Conservation (phyloP, 2,113 vertebrate species). For the Morone chrysops region DNA sequence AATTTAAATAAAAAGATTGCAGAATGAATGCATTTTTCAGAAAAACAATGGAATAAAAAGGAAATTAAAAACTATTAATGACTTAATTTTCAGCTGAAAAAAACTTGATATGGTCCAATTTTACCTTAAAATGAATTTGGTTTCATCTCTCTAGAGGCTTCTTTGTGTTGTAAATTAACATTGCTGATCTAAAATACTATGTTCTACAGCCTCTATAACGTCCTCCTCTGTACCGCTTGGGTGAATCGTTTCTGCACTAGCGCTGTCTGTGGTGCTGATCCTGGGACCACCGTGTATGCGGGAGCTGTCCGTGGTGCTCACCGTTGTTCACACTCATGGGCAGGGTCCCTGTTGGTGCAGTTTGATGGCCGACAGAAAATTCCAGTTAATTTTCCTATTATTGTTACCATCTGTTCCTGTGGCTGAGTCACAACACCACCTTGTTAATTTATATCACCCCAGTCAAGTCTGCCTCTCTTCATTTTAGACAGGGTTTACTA, state of each 20-base stretch:
- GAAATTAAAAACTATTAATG: not conserved
- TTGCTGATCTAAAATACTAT: not conserved
- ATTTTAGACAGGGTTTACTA: not conserved
- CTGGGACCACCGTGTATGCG: not conserved
- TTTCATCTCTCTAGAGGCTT: not conserved
- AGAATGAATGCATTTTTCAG: not conserved
- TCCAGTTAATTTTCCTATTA: conserved; percentile 20
- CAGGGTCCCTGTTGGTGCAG: conserved; percentile 11
- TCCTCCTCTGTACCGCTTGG: not conserved
- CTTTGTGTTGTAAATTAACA: not conserved
- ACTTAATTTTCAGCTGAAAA: not conserved
- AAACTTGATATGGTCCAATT: not conserved
- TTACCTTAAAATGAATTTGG: not conserved
- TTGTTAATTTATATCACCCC: conserved; percentile 27
- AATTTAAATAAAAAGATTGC: not conserved
- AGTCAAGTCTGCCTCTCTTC: conserved; percentile 1
- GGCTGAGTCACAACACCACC: conserved; percentile 1
- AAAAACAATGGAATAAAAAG: not conserved
- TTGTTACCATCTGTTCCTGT: conserved; percentile 41
- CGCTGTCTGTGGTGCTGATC: conserved; percentile 65
- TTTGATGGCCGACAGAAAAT: conserved; percentile 5
- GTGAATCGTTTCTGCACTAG: not conserved
- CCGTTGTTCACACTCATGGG: not conserved
- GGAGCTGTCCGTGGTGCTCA: conserved; percentile 35
- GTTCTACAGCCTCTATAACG: not conserved